Conservation (phyloP, 2,113 vertebrate genomes). For the Cebus imitator region DNA sequence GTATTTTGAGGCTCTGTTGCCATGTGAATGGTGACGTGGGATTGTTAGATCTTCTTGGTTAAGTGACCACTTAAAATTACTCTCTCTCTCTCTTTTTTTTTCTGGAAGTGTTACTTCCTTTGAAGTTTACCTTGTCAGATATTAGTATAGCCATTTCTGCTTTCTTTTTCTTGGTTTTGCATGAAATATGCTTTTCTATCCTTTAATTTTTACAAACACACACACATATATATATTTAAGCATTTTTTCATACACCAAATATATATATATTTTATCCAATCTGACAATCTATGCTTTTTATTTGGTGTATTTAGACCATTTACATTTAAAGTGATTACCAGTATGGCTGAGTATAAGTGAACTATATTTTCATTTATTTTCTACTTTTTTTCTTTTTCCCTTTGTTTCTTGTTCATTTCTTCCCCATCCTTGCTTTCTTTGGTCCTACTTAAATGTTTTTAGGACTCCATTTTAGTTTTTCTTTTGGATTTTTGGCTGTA, state of each 20-base stretch:
- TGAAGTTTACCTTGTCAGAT: not conserved
- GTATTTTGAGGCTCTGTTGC: not conserved
- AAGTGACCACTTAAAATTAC: too few relatives aligned
- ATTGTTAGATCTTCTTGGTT: not conserved
- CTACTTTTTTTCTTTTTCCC: too few relatives aligned
- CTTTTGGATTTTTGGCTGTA: not conserved
- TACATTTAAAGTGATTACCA: not conserved
- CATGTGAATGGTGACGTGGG: not conserved
- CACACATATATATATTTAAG: too few relatives aligned
- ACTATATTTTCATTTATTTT: not conserved
- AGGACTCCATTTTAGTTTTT: not conserved
- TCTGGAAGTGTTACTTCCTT: not conserved
- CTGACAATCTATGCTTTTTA: not conserved
- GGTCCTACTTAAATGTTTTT: not conserved
- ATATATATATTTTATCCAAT: not conserved
- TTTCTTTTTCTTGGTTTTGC: not conserved
- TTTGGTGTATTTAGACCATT: not conserved
- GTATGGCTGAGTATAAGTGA: not conserved
- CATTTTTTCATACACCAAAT: not conserved
- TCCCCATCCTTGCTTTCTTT: not conserved
- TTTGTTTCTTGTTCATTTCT: not conserved
- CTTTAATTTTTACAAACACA: not conserved
- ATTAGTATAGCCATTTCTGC: not conserved
- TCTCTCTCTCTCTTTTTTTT: not conserved
- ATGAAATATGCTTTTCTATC: not conserved